Conservation (phyloP, 1,140 invertebrate species). For the Hylyphantes graminicola region DNA sequence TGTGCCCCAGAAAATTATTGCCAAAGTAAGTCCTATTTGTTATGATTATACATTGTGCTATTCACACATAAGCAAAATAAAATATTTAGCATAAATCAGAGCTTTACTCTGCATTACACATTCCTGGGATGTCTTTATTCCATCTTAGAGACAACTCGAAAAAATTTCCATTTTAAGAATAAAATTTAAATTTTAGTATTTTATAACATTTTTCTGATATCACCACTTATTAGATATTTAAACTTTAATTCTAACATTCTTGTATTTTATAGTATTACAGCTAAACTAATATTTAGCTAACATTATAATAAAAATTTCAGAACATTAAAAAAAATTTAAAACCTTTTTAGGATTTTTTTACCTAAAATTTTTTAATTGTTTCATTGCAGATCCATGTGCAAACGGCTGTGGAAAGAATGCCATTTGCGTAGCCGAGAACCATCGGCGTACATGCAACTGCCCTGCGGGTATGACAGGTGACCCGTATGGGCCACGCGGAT, state of each 20-base stretch:
- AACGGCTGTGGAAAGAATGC: slow-evolving; percentile 82
- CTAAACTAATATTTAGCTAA: background rate
- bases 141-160: no score
- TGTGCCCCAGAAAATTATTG: slow-evolving; percentile 81
- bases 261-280: no score
- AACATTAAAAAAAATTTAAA: background rate
- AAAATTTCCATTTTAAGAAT: no score
- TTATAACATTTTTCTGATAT: no score
- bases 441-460: slow-evolving; percentile 81
- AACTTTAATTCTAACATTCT: background rate
- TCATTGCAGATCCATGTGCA: slow-evolving; percentile 71
- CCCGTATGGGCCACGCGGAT: slow-evolving; percentile 70
- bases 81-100: no score
- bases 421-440: slow-evolving; percentile 86
- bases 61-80: no score
- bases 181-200: no score
- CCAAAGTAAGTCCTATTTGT: slow-evolving; percentile 71
- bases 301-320: background rate
- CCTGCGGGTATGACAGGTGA: slow-evolving; percentile 71
- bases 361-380: background rate
- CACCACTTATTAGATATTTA: background rate
- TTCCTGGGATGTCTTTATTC: no score
- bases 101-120: no score
- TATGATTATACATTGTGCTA: no score
- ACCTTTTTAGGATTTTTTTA: background rate